Percentiles rank a stretch among this genome's conserved stretches.
Evolutionary conservation across 2,797 vertebrate species (phyloP).

Genomic region (Rhodeus uyekii): DNA sequence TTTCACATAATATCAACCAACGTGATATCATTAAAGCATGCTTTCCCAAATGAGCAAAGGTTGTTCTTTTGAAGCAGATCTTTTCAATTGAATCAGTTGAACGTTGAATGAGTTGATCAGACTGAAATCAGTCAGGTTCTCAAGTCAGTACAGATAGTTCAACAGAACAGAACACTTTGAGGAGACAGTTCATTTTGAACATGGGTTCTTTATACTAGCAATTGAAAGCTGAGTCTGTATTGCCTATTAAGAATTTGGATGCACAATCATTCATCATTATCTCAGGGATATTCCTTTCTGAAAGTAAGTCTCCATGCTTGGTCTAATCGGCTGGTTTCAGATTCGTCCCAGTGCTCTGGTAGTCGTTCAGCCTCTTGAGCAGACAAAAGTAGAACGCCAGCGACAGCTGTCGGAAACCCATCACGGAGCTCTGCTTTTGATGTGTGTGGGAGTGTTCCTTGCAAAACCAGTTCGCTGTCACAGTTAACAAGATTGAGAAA

Average conservation of each 20-base stretch:
- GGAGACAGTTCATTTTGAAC: neutral
- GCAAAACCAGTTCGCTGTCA: conserved; percentile 49
- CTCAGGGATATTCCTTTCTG: neutral
- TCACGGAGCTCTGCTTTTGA: conserved; percentile 57
- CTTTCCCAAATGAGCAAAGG: neutral
- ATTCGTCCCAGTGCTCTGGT: conserved; percentile 38
- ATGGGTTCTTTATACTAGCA: neutral
- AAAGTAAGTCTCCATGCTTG: conserved; percentile 48
- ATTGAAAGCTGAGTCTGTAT: neutral
- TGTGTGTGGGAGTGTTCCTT: conserved; percentile 50
- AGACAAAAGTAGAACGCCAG: conserved; percentile 46
- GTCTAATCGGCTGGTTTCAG: conserved; percentile 53
- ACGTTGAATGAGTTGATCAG: too few species aligned
- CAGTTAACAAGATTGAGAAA: conserved; percentile 51
- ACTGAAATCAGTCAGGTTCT: neutral
- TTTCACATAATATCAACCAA: too few species aligned
- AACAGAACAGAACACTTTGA: neutral
- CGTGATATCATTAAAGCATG: too few species aligned
- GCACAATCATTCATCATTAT: neutral
- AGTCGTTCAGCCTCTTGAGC: conserved; percentile 46
- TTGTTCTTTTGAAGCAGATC: neutral
- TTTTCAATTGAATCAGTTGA: neutral
- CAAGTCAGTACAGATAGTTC: neutral
- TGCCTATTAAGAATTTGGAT: neutral
- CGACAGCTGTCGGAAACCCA: conserved; percentile 47